Base-by-base conservation (phyloP, 1,140 invertebrate genomes). In the Branchinecta lynchi region DNA sequence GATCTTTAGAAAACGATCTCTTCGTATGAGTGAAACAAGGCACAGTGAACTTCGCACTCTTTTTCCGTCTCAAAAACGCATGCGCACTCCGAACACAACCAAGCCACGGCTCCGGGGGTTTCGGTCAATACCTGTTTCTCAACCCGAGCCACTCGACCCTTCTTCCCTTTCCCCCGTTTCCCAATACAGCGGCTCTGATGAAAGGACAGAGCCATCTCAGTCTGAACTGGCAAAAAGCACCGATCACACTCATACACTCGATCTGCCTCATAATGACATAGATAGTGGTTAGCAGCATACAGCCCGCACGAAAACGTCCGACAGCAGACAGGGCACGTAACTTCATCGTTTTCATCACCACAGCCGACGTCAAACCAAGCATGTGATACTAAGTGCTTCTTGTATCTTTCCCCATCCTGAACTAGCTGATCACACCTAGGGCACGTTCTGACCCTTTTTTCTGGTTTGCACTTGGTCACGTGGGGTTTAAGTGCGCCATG, bases 141-240 rank as follows among this genome's bases (percentile, higher is more conserved):
- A 2, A 15, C 51, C 51, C 17, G 12, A 20, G 12, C 51, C 2
- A 3, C 12, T 6, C 51, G 12, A 60, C 12, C 17, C 12, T 12
- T 15, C 17, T 6, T 60, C 17, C 2, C 12, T 15, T 15, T 60
- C 51, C 17, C 51, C 17, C 51, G 12, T 60, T 60, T 60, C 3
- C 51, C 51, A 60, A 20, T 20, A 60, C 51, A 60, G 17, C 51
- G 51, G 17, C 51, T 60, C 17, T 60, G 51, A 60, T 60, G 51
- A 6, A 60, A 60, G 2, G 51, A 12, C 12, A 60, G 51, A 20
- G 17, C 12, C 12, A 20, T 60, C 12, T 12, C 17, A 3, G 51
- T 60, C 12, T 12, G 51, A 12, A 60, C 12, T 3, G 12, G 12
- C 12, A 60, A 20, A 60, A 60, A 60, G 17, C 51, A 60, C 17